phyloP scores from a whole-genome alignment of 2,113 vertebrate genomes.

The Sceloporus undulatus region DNA sequence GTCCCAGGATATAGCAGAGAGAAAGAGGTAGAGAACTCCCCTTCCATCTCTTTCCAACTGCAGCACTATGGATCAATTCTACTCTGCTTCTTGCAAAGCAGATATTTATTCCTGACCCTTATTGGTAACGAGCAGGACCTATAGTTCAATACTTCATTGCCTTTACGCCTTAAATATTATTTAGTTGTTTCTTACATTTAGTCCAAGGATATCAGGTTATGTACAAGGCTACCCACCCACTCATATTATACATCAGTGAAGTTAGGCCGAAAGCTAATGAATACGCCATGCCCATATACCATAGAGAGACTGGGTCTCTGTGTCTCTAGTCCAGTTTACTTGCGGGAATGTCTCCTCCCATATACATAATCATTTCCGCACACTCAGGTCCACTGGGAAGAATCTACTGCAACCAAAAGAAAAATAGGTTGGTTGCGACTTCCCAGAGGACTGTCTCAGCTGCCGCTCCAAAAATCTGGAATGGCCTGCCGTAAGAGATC shows the following conservation, averaged over 20 bases:
- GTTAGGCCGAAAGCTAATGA: not conserved
- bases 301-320: not conserved
- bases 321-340: no score
- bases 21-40: no score
- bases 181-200: not conserved
- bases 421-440: no score
- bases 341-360: no score
- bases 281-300: not conserved
- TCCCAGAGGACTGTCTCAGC: no score
- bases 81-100: not conserved
- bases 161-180: not conserved
- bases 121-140: not conserved
- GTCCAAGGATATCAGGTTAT: not conserved
- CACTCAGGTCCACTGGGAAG: no score
- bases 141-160: not conserved
- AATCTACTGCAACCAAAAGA: no score
- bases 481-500: no score
- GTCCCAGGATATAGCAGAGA: not conserved
- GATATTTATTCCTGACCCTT: not conserved
- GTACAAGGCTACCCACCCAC: not conserved
- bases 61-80: not conserved
- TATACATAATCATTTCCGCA: no score
- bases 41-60: not conserved
- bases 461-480: no score
- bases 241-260: not conserved